Conservation (phyloP, 1,140 invertebrate genomes). For the Drosophila mauritiana region DNA sequence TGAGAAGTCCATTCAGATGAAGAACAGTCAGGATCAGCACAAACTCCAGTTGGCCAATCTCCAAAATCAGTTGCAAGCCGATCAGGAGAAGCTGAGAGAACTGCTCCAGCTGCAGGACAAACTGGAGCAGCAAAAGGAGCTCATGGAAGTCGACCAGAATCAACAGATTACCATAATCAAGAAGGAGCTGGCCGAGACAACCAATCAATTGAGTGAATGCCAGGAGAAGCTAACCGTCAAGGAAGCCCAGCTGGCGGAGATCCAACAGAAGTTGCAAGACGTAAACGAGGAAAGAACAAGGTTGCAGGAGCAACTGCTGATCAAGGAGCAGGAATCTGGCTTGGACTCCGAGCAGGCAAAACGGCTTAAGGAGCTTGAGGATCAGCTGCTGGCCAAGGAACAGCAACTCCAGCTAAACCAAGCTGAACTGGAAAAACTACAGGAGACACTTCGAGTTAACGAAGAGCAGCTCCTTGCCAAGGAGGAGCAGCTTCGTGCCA, state of each 20-base stretch:
- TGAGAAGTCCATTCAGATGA: conserved; percentile 9
- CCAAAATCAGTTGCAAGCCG: conserved; percentile 17
- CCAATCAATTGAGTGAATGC: conserved; percentile 17
- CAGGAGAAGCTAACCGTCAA: background rate
- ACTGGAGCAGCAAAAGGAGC: conserved; percentile 38
- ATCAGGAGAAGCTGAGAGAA: conserved; percentile 17
- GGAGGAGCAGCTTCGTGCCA: conserved; percentile 10
- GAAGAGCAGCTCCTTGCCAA: conserved; percentile 10
- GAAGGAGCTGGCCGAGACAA: conserved; percentile 2
- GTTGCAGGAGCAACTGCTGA: conserved; percentile 3
- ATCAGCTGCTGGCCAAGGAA: conserved; percentile 9
- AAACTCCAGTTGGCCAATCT: conserved; percentile 14
- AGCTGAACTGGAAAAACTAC: background rate
- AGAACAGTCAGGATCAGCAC: conserved; percentile 19
- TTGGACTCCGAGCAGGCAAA: background rate
- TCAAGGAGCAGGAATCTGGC: background rate
- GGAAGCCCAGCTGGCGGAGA: conserved; percentile 14
- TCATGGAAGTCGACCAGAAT: conserved; percentile 26
- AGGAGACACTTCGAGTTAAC: background rate
- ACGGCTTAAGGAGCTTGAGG: conserved; percentile 1
- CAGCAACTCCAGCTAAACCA: conserved; percentile 1
- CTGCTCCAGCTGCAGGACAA: conserved; percentile 28
- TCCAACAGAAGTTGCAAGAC: background rate
- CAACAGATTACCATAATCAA: conserved; percentile 20
- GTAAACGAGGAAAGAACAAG: background rate